Percentiles rank a stretch among this genome's conserved stretches.
phyloP scores from a whole-genome alignment of 2,888 invertebrate species.

The Hipparchia semele region DNA sequence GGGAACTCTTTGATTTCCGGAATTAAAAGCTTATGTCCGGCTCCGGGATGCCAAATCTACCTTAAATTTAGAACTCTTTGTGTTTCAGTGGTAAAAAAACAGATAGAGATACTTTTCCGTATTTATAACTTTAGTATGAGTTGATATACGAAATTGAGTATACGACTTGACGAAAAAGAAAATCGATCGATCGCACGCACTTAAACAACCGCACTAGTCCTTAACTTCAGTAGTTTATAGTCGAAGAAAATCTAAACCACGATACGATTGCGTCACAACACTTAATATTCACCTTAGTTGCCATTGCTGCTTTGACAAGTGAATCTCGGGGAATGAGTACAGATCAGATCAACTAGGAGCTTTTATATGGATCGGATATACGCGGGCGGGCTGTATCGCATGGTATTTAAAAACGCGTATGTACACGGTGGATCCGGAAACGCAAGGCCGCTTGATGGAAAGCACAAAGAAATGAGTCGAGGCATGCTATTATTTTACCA shows the following conservation, averaged over 20 bases:
- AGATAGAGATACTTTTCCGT: neutral
- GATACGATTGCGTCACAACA: neutral
- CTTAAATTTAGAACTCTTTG: no score
- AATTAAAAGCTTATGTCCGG: neutral
- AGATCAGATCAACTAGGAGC: conserved; percentile 54
- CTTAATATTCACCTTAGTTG: conserved; percentile 69
- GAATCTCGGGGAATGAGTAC: conserved; percentile 71
- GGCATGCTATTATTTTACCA: conserved; percentile 23
- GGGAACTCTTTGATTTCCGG: neutral
- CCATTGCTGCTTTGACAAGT: conserved; percentile 70
- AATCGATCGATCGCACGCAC: neutral
- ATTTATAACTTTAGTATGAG: neutral
- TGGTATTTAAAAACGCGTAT: conserved; percentile 67
- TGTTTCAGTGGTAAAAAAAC: neutral
- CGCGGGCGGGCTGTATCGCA: conserved; percentile 71
- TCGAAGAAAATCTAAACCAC: conserved; percentile 6
- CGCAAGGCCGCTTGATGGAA: conserved; percentile 53
- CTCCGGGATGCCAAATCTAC: no score
- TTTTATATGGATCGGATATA: conserved; percentile 67
- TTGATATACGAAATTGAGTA: neutral
- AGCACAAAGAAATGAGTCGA: conserved; percentile 45
- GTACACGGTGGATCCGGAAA: conserved; percentile 54
- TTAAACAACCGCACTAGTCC: neutral
- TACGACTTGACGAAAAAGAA: neutral
- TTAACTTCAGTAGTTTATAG: neutral